Base-by-base conservation (phyloP, 2,888 invertebrate species). In the Lepidochitona cinerea region DNA sequence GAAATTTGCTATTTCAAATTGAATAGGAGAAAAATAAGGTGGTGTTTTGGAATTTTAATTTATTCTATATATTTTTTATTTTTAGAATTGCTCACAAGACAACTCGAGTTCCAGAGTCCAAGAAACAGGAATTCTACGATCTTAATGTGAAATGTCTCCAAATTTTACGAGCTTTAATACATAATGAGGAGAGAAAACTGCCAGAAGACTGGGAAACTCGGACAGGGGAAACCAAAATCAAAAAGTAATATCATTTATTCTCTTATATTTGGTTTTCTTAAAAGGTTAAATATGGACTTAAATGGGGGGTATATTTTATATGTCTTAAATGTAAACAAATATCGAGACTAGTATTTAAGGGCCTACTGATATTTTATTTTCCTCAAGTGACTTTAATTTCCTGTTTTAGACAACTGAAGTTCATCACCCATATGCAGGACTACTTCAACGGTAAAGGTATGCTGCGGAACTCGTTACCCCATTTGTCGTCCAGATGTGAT, bases 141-240 rank as follows among this genome's bases (percentile, higher is more conserved):
- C 79, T 90, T 49, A 90, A 90, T 80, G 85, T 89, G 59, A 89
- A 90, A 69, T 89, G 89, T 77, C 79, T 90, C 67, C 89, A 90
- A 79, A 81, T 90, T 14, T 81, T 90, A 7, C 77, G 90, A 9
- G 89, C 88, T 0, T 81, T 89, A 35, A 85, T 90, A 23, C 89
- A 90, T 81, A 90, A 90, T 73, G 90, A 90, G 74, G 88, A 89
- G 72, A 75, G 88, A 36, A 86, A 82, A 68, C 81, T 90, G 32
- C 87, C 88, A 0, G 85, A 83, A 36, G 85, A 88, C 79, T 90
- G 89, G 88, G 86, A 86, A 32, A 84, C 85, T 9, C 77, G 87
- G 64, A 87, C 85, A n/a, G 79, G 80, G 3, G 87, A 88, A 76
- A 73, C 72, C 14, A 86, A 86, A 75, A 84, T 88, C 29, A 79